Base-by-base conservation (phyloP, 64 coral and sea anemone species). In the Astreopora myriophthalma region DNA sequence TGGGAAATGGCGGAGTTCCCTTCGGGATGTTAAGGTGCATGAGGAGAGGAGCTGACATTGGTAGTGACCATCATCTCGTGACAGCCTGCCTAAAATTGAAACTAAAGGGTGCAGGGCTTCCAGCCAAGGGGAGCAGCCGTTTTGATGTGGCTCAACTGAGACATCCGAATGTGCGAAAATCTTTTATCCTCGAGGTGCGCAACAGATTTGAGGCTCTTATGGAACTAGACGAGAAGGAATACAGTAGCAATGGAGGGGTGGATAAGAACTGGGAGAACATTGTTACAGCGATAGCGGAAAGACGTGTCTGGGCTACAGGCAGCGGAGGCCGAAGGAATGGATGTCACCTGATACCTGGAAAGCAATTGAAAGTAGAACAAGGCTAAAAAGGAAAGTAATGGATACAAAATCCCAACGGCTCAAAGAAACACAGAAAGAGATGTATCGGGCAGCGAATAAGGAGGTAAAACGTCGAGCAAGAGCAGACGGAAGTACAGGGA, bases 1-100 rank as follows among this genome's bases (percentile, higher is more conserved):
- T 34, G 14, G 31, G 0, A 82, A 57, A 57, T 62, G 33, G 48
- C 27, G 78, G 16, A 35, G 72, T 20, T 75, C 72, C 3, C 12
- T 75, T 34, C 0, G 20, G 31, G 72, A 75, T 34, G 39, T n/a
- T 17, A 75, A 34, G 30, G 24, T 29, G 39, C n/a, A n/a, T n/a
- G n/a, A 75, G 31, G 16, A 34, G 72, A 34, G 72, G 78, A 61
- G 78, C 25, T 20, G 28, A 81, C 39, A 80, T 80, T 80, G 76
- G 76, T 10, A 80, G 76, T 80, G 76, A 55, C 22, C 76, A 80
- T 57, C 40, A 49, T 46, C 25, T 80, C 6, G 76, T 80, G 46
- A 49, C 49, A 25, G n/a, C 40, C 76, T 51, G 49, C 34, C 74
- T 80, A 26, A 80, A 80, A 80, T 6, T 81, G 26, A 82, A 82